A percentile compares a stretch with the other conserved stretches of the same genome.
These are phyloP conservation scores for Lepus oiostolus DNA, from an alignment of 2,797 vertebrate genomes.

Conservation along the genomic window DNA sequence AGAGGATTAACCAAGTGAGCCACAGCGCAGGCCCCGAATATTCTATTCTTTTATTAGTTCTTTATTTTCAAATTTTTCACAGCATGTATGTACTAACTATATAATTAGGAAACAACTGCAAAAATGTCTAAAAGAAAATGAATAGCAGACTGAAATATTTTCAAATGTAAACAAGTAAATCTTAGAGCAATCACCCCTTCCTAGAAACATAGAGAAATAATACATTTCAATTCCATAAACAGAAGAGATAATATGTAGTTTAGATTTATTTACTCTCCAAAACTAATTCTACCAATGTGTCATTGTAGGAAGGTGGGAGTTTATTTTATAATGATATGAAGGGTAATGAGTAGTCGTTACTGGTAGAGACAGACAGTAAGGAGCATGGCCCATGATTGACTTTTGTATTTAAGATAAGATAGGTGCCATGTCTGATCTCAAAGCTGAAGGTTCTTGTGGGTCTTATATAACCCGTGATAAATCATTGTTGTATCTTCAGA, in stretches of 20 bases:
- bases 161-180: not conserved
- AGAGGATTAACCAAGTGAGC: too few species aligned
- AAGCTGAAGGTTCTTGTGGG: not conserved
- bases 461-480: not conserved
- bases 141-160: not conserved
- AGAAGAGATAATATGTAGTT: not conserved
- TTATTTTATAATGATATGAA: constrained; percentile 39
- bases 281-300: not conserved
- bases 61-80: constrained; percentile 26
- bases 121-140: not conserved
- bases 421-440: not conserved
- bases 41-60: not conserved
- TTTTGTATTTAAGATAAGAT: not conserved
- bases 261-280: not conserved
- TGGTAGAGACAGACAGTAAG: not conserved
- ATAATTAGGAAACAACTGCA: not conserved
- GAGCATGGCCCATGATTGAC: not conserved
- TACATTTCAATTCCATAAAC: not conserved
- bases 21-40: too few species aligned
- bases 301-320: not conserved
- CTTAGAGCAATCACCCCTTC: not conserved
- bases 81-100: not conserved
- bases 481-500: not conserved
- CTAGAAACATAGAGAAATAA: not conserved
- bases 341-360: too few species aligned